Base-by-base conservation (phyloP, 2,113 vertebrate species). In the Saguinus imperator region DNA sequence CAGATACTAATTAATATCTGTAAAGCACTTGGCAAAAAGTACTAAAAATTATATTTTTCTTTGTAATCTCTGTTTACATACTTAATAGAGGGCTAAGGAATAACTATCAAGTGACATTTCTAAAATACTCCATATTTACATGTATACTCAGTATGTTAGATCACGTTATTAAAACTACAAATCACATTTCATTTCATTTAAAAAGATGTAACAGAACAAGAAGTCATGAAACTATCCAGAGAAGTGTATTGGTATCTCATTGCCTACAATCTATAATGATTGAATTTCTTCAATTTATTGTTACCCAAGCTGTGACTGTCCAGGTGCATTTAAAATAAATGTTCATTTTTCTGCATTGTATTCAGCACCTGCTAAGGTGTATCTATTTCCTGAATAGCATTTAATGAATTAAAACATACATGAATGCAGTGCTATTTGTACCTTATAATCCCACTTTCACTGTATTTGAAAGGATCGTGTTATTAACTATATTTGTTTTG, bases 401-500 rank as follows among this genome's bases (percentile, higher is more conserved):
- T 91, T 87, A 96, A 96, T 97, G 58, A 97, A 97, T 89, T 86
- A 95, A 95, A 97, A 97, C 89, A 96, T 55, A 82, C 88, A 92
- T 94, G 90, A 97, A 79, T 21, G 84, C 94, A 97, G 80, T 93
- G 70, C 29, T 95, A 85, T 64, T 94, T 85, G 90, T 91, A 57
- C 50, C 55, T 21, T 1, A 0, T 48, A 83, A 95, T 97, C 84
- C 32, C 18, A 95, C 48, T 98, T 97, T 77, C 77, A 89, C 91
- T 88, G 76, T 95, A 64, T 82, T 82, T 96, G 84, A 98, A 97
- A 95, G 82, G 32, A 76, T 68, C 91, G 32, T 48, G 37, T 79
- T 61, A 86, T 97, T 81, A 98, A 95, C 97, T 97, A 68, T 94
- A 23, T 95, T 98, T 92, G 89, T 95, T 92, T 98, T 98, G 76